Evolutionary conservation across 2,797 vertebrate genomes (phyloP), one percentile per base, ranked within the genome.

Genomic region (Xyrichtys novacula): DNA sequence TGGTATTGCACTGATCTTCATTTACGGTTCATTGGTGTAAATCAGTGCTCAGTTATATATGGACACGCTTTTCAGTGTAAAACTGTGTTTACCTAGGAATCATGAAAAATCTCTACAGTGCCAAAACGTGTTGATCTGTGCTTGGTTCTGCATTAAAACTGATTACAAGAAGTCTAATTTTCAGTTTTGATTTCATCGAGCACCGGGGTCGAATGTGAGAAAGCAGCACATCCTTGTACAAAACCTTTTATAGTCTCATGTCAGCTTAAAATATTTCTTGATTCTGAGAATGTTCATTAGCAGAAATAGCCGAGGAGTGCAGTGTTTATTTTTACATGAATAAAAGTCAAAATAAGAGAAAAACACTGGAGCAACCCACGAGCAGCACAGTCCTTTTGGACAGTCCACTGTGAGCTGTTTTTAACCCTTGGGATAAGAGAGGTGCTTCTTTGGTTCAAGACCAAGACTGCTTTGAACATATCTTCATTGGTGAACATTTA

Each of bases 91-190:
- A 46, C 1, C 6, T 7, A 0, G 7, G 66, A 65, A 48, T 54
- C 39, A 17, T 52, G 7, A 19, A 2, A 25, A n/a, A 48, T 46
- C 2, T 28, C 53, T 53, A 11, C 64, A 17, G 39, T 38, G 32
- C 2, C 36, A 47, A 22, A 56, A 5, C 36, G 12, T 54, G 9
- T 11, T 46, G 1, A 7, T 38, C 20, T 46, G 20, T 20, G 40
- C 60, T 29, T 36, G 5, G 12, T 28, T n/a, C 5, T 50, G 20
- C 56, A 65, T 43, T 48, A 58, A 75, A 77, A 46, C 7, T 9
- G 14, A 3, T 25, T 46, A n/a, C n/a, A n/a, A n/a, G 32, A 34
- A 34, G 2, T 11, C 2, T 1, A 10, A 3, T 8, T 1, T 3
- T 16, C 4, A 6, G 16, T 8, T 17, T 20, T 42, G 3, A 2